A percentile compares a stretch with the other conserved stretches of the same genome.
phyloP scores from a whole-genome alignment of 2,113 vertebrate species.

The Hypanus sabinus region DNA sequence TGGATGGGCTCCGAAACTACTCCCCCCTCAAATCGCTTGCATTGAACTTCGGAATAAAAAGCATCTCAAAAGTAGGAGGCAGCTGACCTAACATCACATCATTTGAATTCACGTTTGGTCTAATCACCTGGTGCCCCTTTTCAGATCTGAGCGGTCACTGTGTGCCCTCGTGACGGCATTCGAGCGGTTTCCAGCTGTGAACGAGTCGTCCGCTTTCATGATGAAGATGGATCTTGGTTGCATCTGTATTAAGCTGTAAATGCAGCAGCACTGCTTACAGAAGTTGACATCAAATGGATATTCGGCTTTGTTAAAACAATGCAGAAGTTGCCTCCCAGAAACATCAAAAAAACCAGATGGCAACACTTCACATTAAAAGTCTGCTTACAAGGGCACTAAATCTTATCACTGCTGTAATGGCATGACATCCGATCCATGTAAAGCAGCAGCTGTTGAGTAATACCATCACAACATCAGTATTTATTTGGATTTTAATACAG shows the following conservation, averaged over 20 bases:
- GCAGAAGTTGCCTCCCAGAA: slow-evolving; percentile 9
- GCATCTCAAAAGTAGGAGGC: not conserved
- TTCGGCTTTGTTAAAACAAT: not conserved
- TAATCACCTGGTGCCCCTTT: not conserved
- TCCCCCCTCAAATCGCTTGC: not conserved
- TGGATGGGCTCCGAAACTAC: too few species aligned
- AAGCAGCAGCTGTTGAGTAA: not conserved
- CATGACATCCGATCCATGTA: not conserved
- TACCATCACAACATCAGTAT: not conserved
- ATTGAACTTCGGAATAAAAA: not conserved
- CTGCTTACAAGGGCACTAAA: not conserved
- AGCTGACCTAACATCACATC: not conserved
- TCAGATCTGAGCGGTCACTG: not conserved
- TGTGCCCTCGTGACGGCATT: not conserved
- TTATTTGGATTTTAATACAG: slow-evolving; percentile 14
- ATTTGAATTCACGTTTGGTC: not conserved
- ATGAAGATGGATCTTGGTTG: not conserved
- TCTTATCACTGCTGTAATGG: not conserved
- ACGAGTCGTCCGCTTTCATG: not conserved
- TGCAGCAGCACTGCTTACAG: not conserved
- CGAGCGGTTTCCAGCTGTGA: not conserved
- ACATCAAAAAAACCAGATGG: slow-evolving; percentile 1
- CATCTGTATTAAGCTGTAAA: not conserved
- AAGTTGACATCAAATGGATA: not conserved
- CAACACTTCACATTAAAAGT: slow-evolving; percentile 14